Base-by-base conservation (phyloP, 2,113 vertebrate genomes). In the Oreotragus oreotragus region DNA sequence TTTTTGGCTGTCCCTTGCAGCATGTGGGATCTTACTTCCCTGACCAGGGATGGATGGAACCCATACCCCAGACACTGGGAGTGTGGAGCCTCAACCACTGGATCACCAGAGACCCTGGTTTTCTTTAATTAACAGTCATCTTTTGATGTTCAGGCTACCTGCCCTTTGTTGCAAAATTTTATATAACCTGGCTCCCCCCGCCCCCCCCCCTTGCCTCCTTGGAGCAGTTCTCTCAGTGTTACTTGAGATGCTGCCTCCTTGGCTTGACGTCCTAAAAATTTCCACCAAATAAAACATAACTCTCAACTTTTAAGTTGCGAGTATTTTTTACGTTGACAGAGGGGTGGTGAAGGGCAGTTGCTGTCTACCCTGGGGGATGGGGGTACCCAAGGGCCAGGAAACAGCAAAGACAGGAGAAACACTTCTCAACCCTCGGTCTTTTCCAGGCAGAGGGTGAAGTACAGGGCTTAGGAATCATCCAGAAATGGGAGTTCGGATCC, bases 271-370 rank as follows among this genome's bases (percentile, higher is more conserved):
- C 66, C 66, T 70, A 23, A 70, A 36, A 39, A 6, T 39, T 70
- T 70, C n/a, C 66, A 39, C 66, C n/a, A 70, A 39, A 23, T 70
- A 70, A 70, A 70, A 13, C 5, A 6, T 70, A 39, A 70, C 36
- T 70, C 19, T 70, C n/a, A 70, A 39, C 66, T 39, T 70, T 12
- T 39, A 70, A 23, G 21, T 39, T 39, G 30, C 36, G 8, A 66
- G 17, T 70, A 39, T 2, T 39, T 39, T 70, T 70, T 39, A 39
- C 5, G 0, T 39, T 70, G n/a, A 70, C 66, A 70, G 5, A 70
- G 5, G 7, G 57, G 9, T 4, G 3, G 1, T 5, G 33, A 9
- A 16, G n/a, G 17, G 25, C 12, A 45, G 28, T 55, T 39, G 2
- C 36, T 21, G 0, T 58, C 27, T 84, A 11, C 30, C 30, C 9